A percentile compares a stretch with the other conserved stretches of the same genome.
Conservation (phyloP, 1,140 invertebrate genomes). For the Catajapyx aquilonaris region DNA sequence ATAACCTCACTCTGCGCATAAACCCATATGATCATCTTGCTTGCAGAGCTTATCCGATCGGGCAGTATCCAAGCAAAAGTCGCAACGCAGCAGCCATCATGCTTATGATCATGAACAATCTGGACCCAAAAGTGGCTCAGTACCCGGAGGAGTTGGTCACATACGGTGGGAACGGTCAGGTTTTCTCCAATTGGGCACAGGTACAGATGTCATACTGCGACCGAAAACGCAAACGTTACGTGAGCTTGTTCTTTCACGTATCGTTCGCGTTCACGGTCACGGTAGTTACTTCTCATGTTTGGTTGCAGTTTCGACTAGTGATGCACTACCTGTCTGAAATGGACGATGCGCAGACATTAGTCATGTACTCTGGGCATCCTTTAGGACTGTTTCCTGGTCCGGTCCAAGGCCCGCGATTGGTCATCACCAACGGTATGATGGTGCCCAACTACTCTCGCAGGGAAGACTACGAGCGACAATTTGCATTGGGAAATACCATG, state of each 20-base stretch:
- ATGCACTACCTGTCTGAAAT: slow-evolving; percentile 38
- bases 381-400: slow-evolving; percentile 35
- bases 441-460: slow-evolving; percentile 41
- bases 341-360: slow-evolving; percentile 35
- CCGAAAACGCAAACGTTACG: no score
- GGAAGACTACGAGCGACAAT: slow-evolving; percentile 28
- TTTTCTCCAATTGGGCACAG: slow-evolving; percentile 48
- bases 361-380: slow-evolving; percentile 45
- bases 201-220: no score
- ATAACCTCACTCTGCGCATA: slow-evolving; percentile 4
- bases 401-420: slow-evolving; percentile 27
- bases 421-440: slow-evolving; percentile 50
- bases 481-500: slow-evolving; percentile 41
- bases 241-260: no score
- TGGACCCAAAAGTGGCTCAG: slow-evolving; percentile 33
- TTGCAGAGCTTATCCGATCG: slow-evolving; percentile 33
- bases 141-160: slow-evolving; percentile 31
- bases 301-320: slow-evolving; percentile 33
- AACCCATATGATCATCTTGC: slow-evolving; percentile 1
- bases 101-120: slow-evolving; percentile 45
- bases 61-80: slow-evolving; percentile 28
- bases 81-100: slow-evolving; percentile 35
- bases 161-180: slow-evolving; percentile 48
- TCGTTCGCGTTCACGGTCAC: background rate
- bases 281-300: slow-evolving; percentile 4